Evolutionary conservation across 2,113 vertebrate genomes (phyloP), one percentile per base, ranked within the genome.

Genomic region (Leiothrix lutea): DNA sequence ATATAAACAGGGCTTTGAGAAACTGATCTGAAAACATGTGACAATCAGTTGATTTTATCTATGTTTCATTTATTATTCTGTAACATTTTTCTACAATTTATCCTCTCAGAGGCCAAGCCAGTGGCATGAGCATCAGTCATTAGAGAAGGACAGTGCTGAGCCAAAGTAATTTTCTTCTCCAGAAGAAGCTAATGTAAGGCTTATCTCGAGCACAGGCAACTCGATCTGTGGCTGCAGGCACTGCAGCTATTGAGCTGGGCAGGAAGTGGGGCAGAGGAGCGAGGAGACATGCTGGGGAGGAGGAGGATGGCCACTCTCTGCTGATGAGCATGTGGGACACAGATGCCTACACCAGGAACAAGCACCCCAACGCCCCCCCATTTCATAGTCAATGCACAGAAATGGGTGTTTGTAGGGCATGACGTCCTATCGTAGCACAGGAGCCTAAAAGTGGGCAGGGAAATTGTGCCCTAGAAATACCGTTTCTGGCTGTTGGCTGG

Each of bases 281-380:
- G 0, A 3, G 0, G 48, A 66, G 85, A 5, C 0, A 0, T 16
- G 33, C 17, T 0, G 0, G 17, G 47, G 51, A 66, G 61, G 56
- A 85, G 65, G 78, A 81, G 48, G 60, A 28, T 69, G 80, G 24
- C 33, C 58, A 1, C 62, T 57, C 58, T 44, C 26, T 8, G 12
- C 6, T 8, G 12, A 8, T 15, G 51, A 28, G 36, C 1, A 1
- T 15, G 53, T 1, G 9, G 57, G 54, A 74, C 64, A 50, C 3
- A 5, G 42, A 8, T 7, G 0, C 21, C 54, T 66, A 2, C 24
- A 3, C 25, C 70, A 86, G 78, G 65, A 86, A 50, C 1, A 11
- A 31, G 25, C 51, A 53, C 35, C 23, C 64, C 25, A 23, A 3
- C 0, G 0, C 77, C 53, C 67, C 33, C 47, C 29, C n/a, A 11